A percentile compares a stretch with the other conserved stretches of the same genome.
Conservation (phyloP, 92 coral and sea anemone species). For the Meandrina meandrites region DNA sequence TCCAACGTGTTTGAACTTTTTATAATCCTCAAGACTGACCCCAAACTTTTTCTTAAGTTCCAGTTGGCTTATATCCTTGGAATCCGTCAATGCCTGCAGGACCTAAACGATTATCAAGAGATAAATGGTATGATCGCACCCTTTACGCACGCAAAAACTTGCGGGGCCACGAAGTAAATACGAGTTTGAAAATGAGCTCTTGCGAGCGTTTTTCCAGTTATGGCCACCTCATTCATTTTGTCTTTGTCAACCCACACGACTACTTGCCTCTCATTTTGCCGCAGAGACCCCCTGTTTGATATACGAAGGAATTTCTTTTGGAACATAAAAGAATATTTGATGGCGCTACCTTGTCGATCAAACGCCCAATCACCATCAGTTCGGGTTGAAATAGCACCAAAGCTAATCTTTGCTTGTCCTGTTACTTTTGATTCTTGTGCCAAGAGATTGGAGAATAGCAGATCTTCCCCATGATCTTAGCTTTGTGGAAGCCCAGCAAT, state of each 20-base stretch:
- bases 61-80: constrained; percentile 47
- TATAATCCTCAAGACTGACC: constrained; percentile 31
- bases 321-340: constrained; percentile 53
- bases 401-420: constrained; percentile 19
- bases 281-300: constrained; percentile 24
- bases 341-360: constrained; percentile 33
- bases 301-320: background rate
- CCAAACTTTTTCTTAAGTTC: constrained; percentile 45
- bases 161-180: constrained; percentile 37
- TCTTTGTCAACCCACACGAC: constrained; percentile 48
- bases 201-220: constrained; percentile 37
- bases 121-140: background rate
- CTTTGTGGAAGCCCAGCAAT: constrained; percentile 61
- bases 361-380: constrained; percentile 76
- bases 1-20: background rate
- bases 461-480: constrained; percentile 57
- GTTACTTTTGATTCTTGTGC: constrained; percentile 43
- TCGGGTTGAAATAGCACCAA: constrained; percentile 28
- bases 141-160: constrained; percentile 33
- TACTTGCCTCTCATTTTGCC: constrained; percentile 35
- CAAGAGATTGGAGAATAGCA: constrained; percentile 46
- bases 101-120: constrained; percentile 29
- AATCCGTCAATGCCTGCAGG: constrained; percentile 42
- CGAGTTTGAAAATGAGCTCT: constrained; percentile 54
- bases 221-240: constrained; percentile 23